phyloP scores from a whole-genome alignment of 2,113 vertebrate genomes.

The Haemorhous mexicanus region DNA sequence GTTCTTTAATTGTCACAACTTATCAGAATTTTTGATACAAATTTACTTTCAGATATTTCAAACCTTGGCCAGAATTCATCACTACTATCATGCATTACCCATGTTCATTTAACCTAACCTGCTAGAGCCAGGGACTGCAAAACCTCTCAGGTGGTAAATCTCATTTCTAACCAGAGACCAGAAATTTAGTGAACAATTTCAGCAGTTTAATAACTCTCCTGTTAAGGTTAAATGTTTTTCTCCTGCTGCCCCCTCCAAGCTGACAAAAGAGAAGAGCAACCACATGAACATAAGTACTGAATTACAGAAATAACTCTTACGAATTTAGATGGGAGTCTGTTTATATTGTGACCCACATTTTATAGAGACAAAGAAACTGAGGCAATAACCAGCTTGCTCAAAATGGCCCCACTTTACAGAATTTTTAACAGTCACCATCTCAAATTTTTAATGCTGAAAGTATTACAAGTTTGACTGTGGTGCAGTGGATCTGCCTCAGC shows the following conservation, averaged over 20 bases:
- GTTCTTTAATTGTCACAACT: neutral
- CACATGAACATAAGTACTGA: neutral
- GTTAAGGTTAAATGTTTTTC: neutral
- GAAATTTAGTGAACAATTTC: neutral
- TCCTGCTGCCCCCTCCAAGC: neutral
- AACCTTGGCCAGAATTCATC: neutral
- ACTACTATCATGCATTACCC: neutral
- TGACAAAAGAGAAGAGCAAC: neutral
- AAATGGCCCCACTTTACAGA: neutral
- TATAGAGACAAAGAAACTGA: neutral
- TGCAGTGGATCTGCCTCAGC: neutral
- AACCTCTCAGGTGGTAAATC: neutral
- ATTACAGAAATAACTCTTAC: neutral
- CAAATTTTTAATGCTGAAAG: neutral
- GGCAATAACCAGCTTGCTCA: neutral
- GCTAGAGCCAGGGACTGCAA: neutral
- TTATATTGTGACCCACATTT: neutral
- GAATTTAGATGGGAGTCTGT: neutral
- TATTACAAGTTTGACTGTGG: neutral
- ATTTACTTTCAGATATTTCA: neutral
- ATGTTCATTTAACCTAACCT: neutral
- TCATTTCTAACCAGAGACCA: neutral
- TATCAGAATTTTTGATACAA: neutral
- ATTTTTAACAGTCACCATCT: neutral
- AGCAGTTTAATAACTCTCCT: neutral